A percentile compares a stretch with the other conserved stretches of the same genome.
These are phyloP conservation scores for Sebastes dallii DNA, from an alignment of 2,797 vertebrate genomes.

Conservation along the genomic window DNA sequence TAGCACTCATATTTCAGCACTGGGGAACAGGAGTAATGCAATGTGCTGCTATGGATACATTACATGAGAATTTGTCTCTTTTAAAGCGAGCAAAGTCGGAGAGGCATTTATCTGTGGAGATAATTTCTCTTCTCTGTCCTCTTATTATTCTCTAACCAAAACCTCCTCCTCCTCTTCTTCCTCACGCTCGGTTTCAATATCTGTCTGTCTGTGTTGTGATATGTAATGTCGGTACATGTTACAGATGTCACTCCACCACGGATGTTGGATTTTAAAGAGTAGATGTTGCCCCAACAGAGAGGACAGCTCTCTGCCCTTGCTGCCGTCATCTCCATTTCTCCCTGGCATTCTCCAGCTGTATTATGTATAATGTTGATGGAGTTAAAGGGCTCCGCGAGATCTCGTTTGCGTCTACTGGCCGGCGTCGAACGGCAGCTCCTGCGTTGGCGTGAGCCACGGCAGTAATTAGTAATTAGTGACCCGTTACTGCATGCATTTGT, in stretches of 20 bases:
- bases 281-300: neutral
- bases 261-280: slow-evolving; percentile 1
- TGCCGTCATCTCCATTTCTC: neutral
- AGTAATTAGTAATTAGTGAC: slow-evolving; percentile 80
- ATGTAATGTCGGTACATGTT: neutral
- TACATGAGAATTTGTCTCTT: slow-evolving; percentile 83
- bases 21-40: slow-evolving; percentile 74
- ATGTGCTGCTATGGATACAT: slow-evolving; percentile 78
- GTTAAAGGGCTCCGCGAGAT: slow-evolving; percentile 27
- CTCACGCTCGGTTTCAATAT: neutral
- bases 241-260: neutral
- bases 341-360: neutral
- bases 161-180: slow-evolving; percentile 7
- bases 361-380: neutral
- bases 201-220: slow-evolving; percentile 16
- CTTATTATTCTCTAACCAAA: slow-evolving; percentile 49
- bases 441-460: slow-evolving; percentile 23
- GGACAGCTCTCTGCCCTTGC: too few species aligned
- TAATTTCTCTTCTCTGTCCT: slow-evolving; percentile 64
- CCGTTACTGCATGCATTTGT: slow-evolving; percentile 56
- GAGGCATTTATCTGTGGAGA: slow-evolving; percentile 74
- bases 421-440: slow-evolving; percentile 13
- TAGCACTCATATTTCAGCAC: slow-evolving; percentile 81
- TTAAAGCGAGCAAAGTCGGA: slow-evolving; percentile 71
- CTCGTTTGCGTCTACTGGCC: neutral